Evolutionary conservation across 2,797 vertebrate species (phyloP), one percentile per base, ranked within the genome.

Genomic region (Sebastes melanostomus): DNA sequence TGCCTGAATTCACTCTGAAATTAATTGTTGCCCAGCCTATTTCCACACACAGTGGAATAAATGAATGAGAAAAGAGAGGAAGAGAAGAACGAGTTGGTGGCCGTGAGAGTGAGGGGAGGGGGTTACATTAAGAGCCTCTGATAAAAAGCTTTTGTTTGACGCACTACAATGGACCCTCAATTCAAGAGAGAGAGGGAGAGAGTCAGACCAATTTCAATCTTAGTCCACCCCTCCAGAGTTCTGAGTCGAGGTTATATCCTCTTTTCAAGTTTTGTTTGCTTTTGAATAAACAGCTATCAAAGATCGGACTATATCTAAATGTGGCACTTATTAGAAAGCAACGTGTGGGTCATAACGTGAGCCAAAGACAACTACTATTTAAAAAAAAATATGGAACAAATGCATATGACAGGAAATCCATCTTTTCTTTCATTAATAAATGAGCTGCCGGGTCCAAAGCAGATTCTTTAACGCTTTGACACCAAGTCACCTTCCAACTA

Each of bases 1-100:
- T 97, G 98, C 96, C 97, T 99, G 97, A 99, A 99, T 98, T 99
- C 97, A 98, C 97, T 98, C 97, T 97, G 96, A 99, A 99, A 99
- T 99, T 99, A 99, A 99, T 99, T 99, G 98, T 99, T 99, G 97
- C 97, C 97, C 96, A 89, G 97, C 97, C 98, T 98, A 98, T 99
- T 99, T 99, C 94, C 95, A 94, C 98, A 95, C 98, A 99, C 98
- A 97, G 97, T 95, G 97, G 97, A 98, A 99, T 98, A 97, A 99
- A 98, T 97, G 97, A 97, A 97, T 96, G 96, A 97, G 96, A 97
- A 97, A 96, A 95, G 97, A 94, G 92, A 88, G 89, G 87, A 84
- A 87, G 90, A 93, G 80, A 82, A 73, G 77, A 94, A 91, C 84
- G 88, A 93, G 93, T 94, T 93, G 93, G 95, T 95, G 95, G 92